A percentile compares a stretch with the other conserved stretches of the same genome.
These are phyloP conservation scores for Syngnathus floridae DNA, from an alignment of 2,113 vertebrate genomes.

Conservation along the genomic window DNA sequence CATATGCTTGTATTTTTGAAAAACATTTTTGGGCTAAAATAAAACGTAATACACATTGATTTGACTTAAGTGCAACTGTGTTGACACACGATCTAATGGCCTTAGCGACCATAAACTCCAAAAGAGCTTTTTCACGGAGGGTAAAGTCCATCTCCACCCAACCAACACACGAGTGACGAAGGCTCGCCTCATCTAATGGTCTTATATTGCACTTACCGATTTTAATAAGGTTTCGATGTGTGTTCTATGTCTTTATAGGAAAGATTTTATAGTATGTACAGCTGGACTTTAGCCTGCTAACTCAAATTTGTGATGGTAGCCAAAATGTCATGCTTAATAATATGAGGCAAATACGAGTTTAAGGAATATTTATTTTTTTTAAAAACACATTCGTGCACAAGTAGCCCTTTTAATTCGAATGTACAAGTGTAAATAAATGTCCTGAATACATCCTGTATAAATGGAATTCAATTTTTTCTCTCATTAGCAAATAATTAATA, in stretches of 20 bases:
- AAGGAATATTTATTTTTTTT: neutral
- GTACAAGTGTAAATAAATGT: neutral
- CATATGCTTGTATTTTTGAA: too few species aligned
- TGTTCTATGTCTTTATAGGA: neutral
- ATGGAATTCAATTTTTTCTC: neutral
- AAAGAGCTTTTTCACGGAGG: neutral
- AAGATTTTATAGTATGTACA: neutral
- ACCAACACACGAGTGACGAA: neutral
- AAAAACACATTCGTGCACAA: neutral
- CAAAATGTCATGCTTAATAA: neutral
- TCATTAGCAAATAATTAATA: neutral
- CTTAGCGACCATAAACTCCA: neutral
- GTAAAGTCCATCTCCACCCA: neutral
- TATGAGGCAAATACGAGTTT: neutral
- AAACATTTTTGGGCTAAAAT: too few species aligned
- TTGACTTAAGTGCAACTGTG: neutral
- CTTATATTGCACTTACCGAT: too few species aligned
- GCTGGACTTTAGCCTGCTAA: neutral
- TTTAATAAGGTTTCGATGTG: neutral
- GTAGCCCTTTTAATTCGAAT: neutral
- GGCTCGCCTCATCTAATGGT: too few species aligned
- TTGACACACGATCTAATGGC: slow-evolving; percentile 1
- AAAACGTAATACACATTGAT: neutral
- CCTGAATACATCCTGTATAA: neutral
- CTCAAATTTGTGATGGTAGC: neutral